Percentiles rank a stretch among this genome's conserved stretches.
Conservation (phyloP, 2,797 vertebrate species). For the Phataginus tetradactyla region DNA sequence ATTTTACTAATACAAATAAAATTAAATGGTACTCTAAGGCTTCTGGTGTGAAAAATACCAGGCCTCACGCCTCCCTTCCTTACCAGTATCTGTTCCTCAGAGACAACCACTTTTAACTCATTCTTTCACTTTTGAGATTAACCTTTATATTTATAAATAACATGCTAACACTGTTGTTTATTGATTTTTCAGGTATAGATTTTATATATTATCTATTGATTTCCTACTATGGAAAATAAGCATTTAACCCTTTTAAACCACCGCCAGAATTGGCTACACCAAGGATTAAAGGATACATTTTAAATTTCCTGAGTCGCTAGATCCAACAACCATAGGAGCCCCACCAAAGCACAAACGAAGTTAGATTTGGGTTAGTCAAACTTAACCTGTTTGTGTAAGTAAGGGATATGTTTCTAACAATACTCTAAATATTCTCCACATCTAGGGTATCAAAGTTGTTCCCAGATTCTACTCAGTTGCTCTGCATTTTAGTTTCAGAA, state of each 20-base stretch:
- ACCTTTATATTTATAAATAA: not conserved
- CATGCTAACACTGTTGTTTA: not conserved
- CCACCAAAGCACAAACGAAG: not conserved
- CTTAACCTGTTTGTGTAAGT: not conserved
- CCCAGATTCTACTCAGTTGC: not conserved
- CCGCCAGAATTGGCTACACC: not conserved
- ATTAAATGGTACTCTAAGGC: not conserved
- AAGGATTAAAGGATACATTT: not conserved
- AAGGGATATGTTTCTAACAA: not conserved
- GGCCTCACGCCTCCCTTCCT: not conserved
- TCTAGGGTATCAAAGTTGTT: not conserved
- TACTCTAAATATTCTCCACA: not conserved
- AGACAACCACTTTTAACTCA: not conserved
- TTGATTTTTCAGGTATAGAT: not conserved
- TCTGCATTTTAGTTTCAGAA: not conserved
- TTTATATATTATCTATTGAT: not conserved
- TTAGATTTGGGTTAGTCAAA: not conserved
- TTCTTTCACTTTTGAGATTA: not conserved
- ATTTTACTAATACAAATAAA: conserved; percentile 15
- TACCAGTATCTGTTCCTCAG: not conserved
- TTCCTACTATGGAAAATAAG: not conserved
- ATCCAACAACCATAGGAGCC: not conserved
- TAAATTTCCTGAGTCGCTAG: not conserved
- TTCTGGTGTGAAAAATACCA: not conserved
- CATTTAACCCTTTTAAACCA: not conserved